Evolutionary conservation across 2,113 vertebrate genomes (phyloP), one percentile per base, ranked within the genome.

Genomic region (Thymallus thymallus): DNA sequence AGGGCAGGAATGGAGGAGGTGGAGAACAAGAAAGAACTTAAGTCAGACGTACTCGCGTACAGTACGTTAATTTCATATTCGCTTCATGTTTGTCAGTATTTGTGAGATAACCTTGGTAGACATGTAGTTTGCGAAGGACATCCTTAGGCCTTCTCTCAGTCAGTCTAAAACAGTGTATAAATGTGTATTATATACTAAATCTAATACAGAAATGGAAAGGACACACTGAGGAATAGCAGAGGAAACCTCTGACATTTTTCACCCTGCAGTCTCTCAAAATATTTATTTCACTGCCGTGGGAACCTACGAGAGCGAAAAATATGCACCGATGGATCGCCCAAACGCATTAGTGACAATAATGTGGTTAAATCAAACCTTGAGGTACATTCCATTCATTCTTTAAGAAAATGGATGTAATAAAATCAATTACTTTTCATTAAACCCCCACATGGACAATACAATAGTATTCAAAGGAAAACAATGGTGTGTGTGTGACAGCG

Each of bases 311-410:
- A 67, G 76, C 9, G 0, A 41, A 41, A 41, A 7, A 41, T 41
- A 7, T 41, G 35, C 35, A 62, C 45, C 60, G 63, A 69, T 67
- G 30, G 68, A 58, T 69, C 26, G 76, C 74, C 74, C 71, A 61
- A 62, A 61, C 73, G 23, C 26, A 73, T 45, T 9, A 14, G 0
- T 66, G 1, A 64, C 24, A 60, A 60, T 3, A 60, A 23, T 9
- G 56, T 60, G n/a, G 56, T 60, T n/a, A n/a, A 22, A 60, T 60
- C 18, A 60, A 60, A 60, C 56, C 56, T 1, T 60, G 2, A n/a
- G n/a, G 1, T 51, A 16, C 48, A 22, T 60, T 60, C 56, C n/a
- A 60, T 16, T 6, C n/a, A 9, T 60, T 60, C 1, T 60, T 60
- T 16, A 5, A 51, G 48, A 16, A 51, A 22, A 60, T 58, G n/a